Evolutionary conservation across 2,797 vertebrate genomes (phyloP), one percentile per base, ranked within the genome.

Genomic region (Alosa sapidissima): DNA sequence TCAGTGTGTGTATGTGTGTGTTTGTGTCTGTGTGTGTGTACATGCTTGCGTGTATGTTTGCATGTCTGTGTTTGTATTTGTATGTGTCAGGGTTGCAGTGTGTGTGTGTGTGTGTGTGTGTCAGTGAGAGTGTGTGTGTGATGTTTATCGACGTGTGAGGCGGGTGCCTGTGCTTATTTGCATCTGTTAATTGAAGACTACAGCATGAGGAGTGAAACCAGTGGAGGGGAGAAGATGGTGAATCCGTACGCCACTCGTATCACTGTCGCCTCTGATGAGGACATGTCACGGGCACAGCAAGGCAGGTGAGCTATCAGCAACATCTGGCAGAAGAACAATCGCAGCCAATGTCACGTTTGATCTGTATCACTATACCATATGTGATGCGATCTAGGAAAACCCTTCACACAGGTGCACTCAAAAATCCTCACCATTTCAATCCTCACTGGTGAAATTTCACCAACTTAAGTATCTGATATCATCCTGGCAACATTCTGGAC

Each of bases 31-130:
- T 52, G 78, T 11, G 78, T 11, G 24, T 58, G 48, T 85, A 48
- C 41, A 41, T 41, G 41, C 41, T 54, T 47, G 51, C 5, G 2
- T 28, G 24, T 13, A 16, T 14, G 52, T 54, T 54, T 48, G 65
- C 8, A 13, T 68, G 24, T 68, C 49, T 10, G 7, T 5, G 33
- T 55, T 5, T 51, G 49, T 72, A 62, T 48, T 14, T 47, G 81
- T 14, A 11, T 81, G 84, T n/a, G 84, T 13, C 41, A 41, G 28
- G 28, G 41, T 41, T 2, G 4, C 9, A n/a, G 33, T 55, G 9
- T 51, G 62, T 72, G 81, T 48, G n/a, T 47, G n/a, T 33, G 41
- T 41, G 21, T 81, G 84, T n/a, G 84, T 13, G 75, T 65, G 54
- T 48, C 13, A 81, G 54, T 48, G 51, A 45, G 11, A 51, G 33